Percentiles rank a stretch among this genome's conserved stretches.
phyloP scores from a whole-genome alignment of 2,113 vertebrate genomes.

The Uropsilus gracilis region DNA sequence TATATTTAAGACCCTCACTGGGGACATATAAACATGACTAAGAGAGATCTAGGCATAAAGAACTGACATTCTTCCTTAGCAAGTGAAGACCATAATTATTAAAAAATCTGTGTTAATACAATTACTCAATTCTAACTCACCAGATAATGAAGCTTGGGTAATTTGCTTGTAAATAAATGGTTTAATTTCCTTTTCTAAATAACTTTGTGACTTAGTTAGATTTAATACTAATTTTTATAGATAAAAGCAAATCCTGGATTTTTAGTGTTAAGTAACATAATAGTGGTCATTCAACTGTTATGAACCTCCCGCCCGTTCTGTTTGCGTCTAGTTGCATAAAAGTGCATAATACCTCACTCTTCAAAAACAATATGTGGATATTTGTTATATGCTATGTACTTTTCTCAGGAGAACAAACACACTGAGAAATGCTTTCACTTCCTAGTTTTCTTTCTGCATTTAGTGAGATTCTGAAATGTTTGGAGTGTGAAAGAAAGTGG shows the following conservation, averaged over 20 bases:
- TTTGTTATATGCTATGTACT: not conserved
- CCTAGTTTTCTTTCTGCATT: not conserved
- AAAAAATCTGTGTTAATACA: constrained; percentile 19
- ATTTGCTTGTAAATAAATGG: not conserved
- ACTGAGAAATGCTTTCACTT: constrained; percentile 13
- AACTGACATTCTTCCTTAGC: not conserved
- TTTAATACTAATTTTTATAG: not conserved
- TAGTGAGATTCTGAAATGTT: constrained; percentile 32
- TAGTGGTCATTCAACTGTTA: not conserved
- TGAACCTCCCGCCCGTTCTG: not conserved
- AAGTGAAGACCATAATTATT: not conserved
- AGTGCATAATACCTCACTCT: not conserved
- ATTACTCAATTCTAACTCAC: constrained; percentile 23
- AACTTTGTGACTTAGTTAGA: not conserved
- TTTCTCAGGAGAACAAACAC: constrained; percentile 2
- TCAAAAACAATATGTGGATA: constrained; percentile 37
- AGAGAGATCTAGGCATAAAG: not conserved
- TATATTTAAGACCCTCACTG: not conserved
- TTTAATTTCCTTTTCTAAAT: constrained; percentile 37
- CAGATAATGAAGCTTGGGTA: not conserved
- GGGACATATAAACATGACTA: not conserved
- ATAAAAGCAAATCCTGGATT: not conserved
- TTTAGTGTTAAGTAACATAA: constrained; percentile 29
- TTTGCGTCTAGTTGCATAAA: constrained; percentile 7
- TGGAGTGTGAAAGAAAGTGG: not conserved